Conservation (phyloP, 2,113 vertebrate species). For the Sceloporus undulatus region DNA sequence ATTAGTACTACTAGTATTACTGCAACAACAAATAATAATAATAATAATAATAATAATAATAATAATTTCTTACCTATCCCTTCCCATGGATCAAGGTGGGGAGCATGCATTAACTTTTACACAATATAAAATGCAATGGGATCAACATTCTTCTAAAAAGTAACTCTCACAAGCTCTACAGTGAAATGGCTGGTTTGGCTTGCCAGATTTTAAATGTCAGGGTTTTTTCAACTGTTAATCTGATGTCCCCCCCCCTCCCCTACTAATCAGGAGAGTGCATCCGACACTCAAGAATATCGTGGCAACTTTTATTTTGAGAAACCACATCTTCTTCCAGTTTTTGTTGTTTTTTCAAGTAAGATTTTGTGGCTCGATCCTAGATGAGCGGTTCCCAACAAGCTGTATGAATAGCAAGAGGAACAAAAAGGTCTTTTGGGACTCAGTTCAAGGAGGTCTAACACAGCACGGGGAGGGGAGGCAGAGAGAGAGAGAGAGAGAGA, state of each 20-base stretch:
- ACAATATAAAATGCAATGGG: no score
- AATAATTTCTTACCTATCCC: no score
- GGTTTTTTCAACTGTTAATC: constrained; percentile 35
- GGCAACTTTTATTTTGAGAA: constrained; percentile 37
- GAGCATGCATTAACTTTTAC: no score
- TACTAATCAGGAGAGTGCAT: neutral
- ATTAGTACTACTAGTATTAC: no score
- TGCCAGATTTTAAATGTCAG: neutral
- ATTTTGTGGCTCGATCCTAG: constrained; percentile 51
- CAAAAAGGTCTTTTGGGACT: constrained; percentile 52
- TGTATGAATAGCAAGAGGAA: constrained; percentile 64
- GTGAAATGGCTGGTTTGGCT: no score
- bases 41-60: no score
- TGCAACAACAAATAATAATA: no score
- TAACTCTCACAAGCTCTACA: no score
- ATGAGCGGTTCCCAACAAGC: constrained; percentile 59
- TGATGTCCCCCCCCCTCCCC: neutral
- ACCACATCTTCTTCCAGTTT: constrained; percentile 2
- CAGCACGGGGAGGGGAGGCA: constrained; percentile 57
- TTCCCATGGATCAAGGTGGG: no score
- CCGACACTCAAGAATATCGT: neutral
- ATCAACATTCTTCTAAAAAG: no score
- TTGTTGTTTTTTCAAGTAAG: constrained; percentile 4
- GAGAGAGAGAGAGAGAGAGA: constrained; percentile 55
- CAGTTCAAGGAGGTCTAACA: constrained; percentile 51